Evolutionary conservation across 1,140 invertebrate species (phyloP), one percentile per base, ranked within the genome.

Genomic region (Drosophila paulistorum): DNA sequence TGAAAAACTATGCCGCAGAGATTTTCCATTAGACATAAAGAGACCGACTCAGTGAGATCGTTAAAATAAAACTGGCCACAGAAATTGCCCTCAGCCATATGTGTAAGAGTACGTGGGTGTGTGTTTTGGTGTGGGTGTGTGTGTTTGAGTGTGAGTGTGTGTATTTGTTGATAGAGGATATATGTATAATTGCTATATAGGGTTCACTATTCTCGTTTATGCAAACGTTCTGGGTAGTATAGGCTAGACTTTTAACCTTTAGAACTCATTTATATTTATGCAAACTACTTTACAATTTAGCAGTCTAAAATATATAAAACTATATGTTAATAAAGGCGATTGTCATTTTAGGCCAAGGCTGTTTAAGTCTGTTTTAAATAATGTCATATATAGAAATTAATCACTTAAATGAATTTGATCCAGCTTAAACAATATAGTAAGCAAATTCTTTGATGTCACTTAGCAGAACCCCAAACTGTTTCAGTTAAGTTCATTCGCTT

Each of bases 21-120:
- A 72, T 65, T 63, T 81, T 55, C 26, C 57, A 74, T 62, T 74
- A 54, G 74, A 67, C 74, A 77, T 77, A 70, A 77, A 77, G 74
- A 77, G 74, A 70, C 45, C 45, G 20, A 51, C 73, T 70, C 66
- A 39, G 35, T 9, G 37, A 77, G 74, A 77, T 77, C 74, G 74
- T 77, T 77, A 70, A 77, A 59, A 37, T 59, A 59, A 70, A 77
- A 60, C 54, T 77, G 66, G 35, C 60, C 54, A 35, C 35, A 37
- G 41, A 64, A 39, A 10, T 37, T 63, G 30, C 13, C 10, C 4
- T 23, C 37, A 35, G 33, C n/a, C 10, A 11, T 39, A 14, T 9
- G 57, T 4, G 10, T 59, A 20, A 3, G 20, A 11, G 3, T 11
- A 11, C 7, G 45, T 51, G 45, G 9, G 45, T 11, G 45, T 51